Conservation (phyloP, 2,113 vertebrate genomes). For the Phrynocephalus versicolor region DNA sequence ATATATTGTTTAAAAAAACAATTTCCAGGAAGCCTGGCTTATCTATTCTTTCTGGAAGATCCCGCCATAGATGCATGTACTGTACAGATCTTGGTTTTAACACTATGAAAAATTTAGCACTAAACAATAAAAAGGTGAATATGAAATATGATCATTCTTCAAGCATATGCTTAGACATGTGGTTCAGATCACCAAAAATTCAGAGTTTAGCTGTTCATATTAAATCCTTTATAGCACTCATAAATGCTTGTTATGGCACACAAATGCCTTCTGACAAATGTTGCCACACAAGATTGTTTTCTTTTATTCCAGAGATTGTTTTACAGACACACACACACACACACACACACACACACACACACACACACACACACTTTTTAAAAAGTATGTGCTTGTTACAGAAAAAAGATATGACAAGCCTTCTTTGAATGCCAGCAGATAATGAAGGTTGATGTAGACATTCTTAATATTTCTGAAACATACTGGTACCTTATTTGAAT, state of each 20-base stretch:
- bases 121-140: background rate
- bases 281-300: background rate
- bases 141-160: background rate
- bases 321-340: too few relatives aligned
- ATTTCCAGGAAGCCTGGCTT: background rate
- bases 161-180: slow-evolving; percentile 8
- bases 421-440: background rate
- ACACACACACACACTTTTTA: too few relatives aligned
- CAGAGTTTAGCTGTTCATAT: slow-evolving; percentile 2
- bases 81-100: background rate
- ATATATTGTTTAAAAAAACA: background rate
- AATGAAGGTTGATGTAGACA: too few relatives aligned
- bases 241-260: slow-evolving; percentile 11
- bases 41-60: background rate
- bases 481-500: too few relatives aligned
- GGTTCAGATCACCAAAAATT: slow-evolving; percentile 3
- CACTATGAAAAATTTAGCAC: background rate
- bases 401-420: background rate
- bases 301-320: slow-evolving; percentile 7
- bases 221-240: slow-evolving; percentile 10
- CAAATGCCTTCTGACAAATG: background rate
- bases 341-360: too few relatives aligned
- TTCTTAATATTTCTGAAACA: too few relatives aligned
- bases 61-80: background rate
- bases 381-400: background rate